Evolutionary conservation across 2,113 vertebrate genomes (phyloP).

Genomic region (Uropsilus gracilis): DNA sequence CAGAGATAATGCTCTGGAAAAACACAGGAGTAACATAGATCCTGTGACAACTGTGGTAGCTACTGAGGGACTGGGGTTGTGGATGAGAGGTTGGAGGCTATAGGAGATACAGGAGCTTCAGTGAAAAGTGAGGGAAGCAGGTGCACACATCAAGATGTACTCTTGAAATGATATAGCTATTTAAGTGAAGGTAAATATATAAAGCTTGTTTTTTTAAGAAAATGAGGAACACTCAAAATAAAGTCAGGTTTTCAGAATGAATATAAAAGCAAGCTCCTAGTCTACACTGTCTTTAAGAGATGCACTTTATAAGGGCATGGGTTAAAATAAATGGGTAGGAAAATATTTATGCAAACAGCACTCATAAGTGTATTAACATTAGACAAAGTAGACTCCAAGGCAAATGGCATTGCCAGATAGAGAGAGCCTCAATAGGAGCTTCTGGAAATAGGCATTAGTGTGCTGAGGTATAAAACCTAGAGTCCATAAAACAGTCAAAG

Average conservation of each 20-base stretch:
- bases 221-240: neutral
- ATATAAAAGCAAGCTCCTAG: conserved; percentile 5
- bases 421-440: neutral
- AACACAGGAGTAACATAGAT: too few species aligned
- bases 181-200: neutral
- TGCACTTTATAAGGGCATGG: neutral
- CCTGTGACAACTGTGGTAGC: too few species aligned
- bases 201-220: neutral
- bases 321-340: neutral
- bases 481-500: neutral
- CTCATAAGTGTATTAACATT: neutral
- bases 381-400: neutral
- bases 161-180: too few species aligned
- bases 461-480: neutral
- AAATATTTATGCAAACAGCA: neutral
- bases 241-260: conserved; percentile 32
- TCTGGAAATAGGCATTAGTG: neutral
- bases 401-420: neutral
- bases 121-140: too few species aligned
- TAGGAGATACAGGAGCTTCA: too few species aligned
- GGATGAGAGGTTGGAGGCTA: too few species aligned
- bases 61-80: too few species aligned
- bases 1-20: too few species aligned
- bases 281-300: neutral
- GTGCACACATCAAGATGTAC: too few species aligned